Conservation (phyloP, 2,797 vertebrate genomes). For the Acipenser ruthenus region DNA sequence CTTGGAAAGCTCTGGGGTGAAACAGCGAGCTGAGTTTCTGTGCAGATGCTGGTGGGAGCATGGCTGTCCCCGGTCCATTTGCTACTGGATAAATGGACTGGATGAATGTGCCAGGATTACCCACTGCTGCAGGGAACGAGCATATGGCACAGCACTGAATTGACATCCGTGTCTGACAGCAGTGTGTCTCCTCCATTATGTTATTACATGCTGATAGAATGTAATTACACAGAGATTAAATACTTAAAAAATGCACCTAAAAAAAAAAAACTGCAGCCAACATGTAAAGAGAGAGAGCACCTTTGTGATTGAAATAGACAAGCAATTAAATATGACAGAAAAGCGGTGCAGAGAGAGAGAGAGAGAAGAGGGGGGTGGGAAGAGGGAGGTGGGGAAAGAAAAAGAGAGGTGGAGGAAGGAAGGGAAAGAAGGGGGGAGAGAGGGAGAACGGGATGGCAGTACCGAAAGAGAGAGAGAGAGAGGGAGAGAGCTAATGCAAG, state of each 20-base stretch:
- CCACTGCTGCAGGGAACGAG: no score
- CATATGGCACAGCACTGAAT: background rate
- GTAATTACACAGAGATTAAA: background rate
- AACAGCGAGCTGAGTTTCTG: no score
- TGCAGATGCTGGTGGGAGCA: no score
- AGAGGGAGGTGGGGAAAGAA: background rate
- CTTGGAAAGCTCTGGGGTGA: no score
- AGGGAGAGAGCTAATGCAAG: constrained; percentile 20
- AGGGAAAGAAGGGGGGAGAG: constrained; percentile 7
- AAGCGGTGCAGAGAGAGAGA: background rate
- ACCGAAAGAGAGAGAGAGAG: constrained; percentile 29
- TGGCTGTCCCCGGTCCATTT: no score
- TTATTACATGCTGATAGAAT: background rate
- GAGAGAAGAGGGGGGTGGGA: background rate
- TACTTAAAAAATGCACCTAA: background rate
- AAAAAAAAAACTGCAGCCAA: background rate
- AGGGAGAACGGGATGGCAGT: constrained; percentile 22
- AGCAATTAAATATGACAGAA: no score
- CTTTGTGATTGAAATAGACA: no score
- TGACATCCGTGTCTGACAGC: background rate
- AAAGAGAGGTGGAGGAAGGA: constrained; percentile 15
- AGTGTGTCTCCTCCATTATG: background rate
- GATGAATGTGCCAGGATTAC: no score
- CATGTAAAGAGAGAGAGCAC: background rate
- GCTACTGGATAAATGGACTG: no score